phyloP scores from a whole-genome alignment of 2,797 vertebrate species.

The Okamejei kenojei region DNA sequence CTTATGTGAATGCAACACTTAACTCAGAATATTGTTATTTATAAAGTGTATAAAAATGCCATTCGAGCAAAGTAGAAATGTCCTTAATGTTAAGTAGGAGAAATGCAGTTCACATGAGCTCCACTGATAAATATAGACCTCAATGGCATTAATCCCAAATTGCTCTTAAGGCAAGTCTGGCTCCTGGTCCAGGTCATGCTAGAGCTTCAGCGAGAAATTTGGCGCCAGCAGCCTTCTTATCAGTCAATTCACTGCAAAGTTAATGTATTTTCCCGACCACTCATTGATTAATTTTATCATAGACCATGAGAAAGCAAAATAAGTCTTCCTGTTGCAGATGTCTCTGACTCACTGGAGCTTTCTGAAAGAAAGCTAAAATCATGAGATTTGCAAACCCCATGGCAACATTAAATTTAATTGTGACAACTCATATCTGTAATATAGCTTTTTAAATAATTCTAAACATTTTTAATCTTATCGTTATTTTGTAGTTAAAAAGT shows the following conservation, averaged over 20 bases:
- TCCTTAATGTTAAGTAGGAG: not conserved
- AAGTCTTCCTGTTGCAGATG: not conserved
- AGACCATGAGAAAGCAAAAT: not conserved
- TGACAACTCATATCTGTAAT: not conserved
- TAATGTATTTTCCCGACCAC: not conserved
- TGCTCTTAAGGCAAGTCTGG: not conserved
- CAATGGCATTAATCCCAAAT: not conserved
- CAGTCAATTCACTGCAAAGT: constrained; percentile 2
- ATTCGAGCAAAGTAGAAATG: not conserved
- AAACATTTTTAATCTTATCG: not conserved
- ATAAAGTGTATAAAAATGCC: constrained; percentile 1
- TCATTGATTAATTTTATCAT: not conserved
- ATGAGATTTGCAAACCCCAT: not conserved
- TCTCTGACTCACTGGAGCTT: not conserved
- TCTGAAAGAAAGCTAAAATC: not conserved
- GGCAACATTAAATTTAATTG: not conserved
- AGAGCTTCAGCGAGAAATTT: not conserved
- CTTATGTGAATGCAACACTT: not conserved
- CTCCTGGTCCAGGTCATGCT: not conserved
- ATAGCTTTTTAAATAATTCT: not conserved
- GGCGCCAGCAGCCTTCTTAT: not conserved
- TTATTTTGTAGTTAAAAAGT: not conserved
- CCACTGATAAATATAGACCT: not conserved
- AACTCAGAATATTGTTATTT: not conserved
- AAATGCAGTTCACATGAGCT: not conserved